Base-by-base conservation (phyloP, 2,113 vertebrate genomes). In the Delphinus delphis region DNA sequence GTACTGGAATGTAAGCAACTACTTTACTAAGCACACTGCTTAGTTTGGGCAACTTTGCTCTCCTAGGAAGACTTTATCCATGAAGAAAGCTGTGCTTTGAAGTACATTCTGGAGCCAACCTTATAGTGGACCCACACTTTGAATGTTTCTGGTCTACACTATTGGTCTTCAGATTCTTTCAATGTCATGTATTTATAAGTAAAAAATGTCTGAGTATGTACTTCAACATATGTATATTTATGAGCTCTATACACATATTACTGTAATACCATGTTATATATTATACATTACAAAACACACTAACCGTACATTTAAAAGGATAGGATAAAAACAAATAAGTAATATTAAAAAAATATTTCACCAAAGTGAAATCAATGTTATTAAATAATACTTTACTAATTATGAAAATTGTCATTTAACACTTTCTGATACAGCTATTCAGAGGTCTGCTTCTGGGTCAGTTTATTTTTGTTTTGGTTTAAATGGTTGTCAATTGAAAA, bases 381-480 rank as follows among this genome's bases (percentile, higher is more conserved):
- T 90, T 60, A 79, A 62, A 70, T 70, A 63, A 63, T 44, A 58
- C 21, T 77, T 93, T 23, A 67, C 53, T 93, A 36, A 23, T 85
- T 93, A 71, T 18, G 13, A 74, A 73, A 81, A 81, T 65, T n/a
- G 3, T 67, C 47, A 5, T 77, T 60, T 73, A 87, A 73, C 44
- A 23, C 71, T 87, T 95, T 80, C 55, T 83, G 38, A 88, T 76
- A 33, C 4, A 41, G 55, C 2, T 77, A 11, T 77, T 77, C 55
- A 67, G 41, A 53, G 31, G 28, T 60, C 38, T 70, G 33, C 41
- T 79, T 96, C 71, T 95, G 41, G 67, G 77, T 79, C 12, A 83
- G 6, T 63, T 63, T 53, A 63, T 83, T 92, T 82, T 82, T 38
- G 50, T 92, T 88, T 96, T 74, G 53, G 80, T 71, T 84, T 84